Evolutionary conservation across 2,113 vertebrate genomes (phyloP).

Genomic region (Pan troglodytes): NHGRI_mPanTro3-v2.1_pri NC_072411.2:28253501-28254000

Average conservation of each 20-base stretch:
- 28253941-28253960: background rate
- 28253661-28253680: background rate
- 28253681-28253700: conserved; percentile 77
- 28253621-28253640: background rate
- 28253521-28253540: background rate
- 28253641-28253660: no score
- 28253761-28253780: conserved; percentile 95
- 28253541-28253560: background rate
- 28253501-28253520: background rate
- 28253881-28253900: fast-evolving
- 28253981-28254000: background rate
- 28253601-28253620: background rate
- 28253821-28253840: conserved; percentile 81
- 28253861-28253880: background rate
- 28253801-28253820: conserved; percentile 97
- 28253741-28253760: conserved; percentile 95
- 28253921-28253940: background rate
- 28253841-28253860: fast-evolving
- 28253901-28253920: background rate
- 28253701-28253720: conserved; percentile 98
- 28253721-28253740: conserved; percentile 96
- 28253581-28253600: background rate
- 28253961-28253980: no score
- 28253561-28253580: background rate
- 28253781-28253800: conserved; percentile 98